These are phyloP conservation scores for Coleophora flavipennella DNA, from an alignment of 2,888 invertebrate genomes.

Conservation along the genomic window DNA sequence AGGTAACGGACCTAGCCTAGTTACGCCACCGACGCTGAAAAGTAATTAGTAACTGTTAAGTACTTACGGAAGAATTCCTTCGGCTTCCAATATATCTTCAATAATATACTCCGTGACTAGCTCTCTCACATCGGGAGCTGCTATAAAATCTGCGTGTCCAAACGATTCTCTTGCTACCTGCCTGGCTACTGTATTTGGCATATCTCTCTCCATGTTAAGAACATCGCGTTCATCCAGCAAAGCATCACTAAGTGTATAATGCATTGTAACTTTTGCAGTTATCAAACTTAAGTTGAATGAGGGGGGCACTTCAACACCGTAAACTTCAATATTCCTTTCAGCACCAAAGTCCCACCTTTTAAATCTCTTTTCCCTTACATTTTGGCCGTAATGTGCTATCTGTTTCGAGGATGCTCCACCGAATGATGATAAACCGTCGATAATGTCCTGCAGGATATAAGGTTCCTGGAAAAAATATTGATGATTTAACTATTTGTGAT, in stretches of 20 bases:
- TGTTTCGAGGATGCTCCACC: conserved; percentile 43
- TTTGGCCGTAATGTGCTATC: conserved; percentile 50
- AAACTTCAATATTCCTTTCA: conserved; percentile 25
- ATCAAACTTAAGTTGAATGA: conserved; percentile 35
- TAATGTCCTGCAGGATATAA: background rate
- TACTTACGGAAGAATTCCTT: conserved; percentile 1
- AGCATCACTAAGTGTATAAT: conserved; percentile 38
- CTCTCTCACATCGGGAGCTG: conserved; percentile 34
- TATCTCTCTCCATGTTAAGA: conserved; percentile 34
- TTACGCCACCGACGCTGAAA: too few species aligned
- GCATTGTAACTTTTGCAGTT: conserved; percentile 34
- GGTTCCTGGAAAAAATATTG: too few species aligned
- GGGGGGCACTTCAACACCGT: conserved; percentile 33
- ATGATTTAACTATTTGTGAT: too few species aligned
- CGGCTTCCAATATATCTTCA: conserved; percentile 17
- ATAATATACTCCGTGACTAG: conserved; percentile 41
- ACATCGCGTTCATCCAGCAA: conserved; percentile 41
- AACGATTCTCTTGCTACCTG: conserved; percentile 37
- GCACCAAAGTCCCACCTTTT: conserved; percentile 37
- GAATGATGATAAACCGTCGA: background rate
- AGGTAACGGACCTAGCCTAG: too few species aligned
- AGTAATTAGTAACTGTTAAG: background rate
- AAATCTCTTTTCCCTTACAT: conserved; percentile 39
- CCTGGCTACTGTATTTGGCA: conserved; percentile 34
- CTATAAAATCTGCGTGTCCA: conserved; percentile 34